Evolutionary conservation across 35 echinoderm and acorn worm species (phyloP), one percentile per base, ranked within the genome.

Genomic region (Apostichopus japonicus): DNA sequence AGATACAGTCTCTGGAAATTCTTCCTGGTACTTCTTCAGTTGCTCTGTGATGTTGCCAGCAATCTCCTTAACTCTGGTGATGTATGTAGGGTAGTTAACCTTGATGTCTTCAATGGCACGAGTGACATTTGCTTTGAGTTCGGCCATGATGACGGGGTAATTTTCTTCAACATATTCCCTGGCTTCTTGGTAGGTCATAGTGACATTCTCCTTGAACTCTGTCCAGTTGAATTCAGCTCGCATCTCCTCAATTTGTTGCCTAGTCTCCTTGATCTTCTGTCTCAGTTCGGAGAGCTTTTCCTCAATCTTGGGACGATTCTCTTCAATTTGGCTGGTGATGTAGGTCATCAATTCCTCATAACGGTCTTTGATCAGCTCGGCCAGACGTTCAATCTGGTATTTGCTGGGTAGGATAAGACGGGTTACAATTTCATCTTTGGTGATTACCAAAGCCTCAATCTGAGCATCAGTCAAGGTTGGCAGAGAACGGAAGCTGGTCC

Each of bases 401-500:
- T 65, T 78, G 61, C 58, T 62, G 56, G 88, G 76, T 14, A 59
- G 58, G 73, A 79, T 82, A 33, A 90, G 23, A 23, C 79, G 72
- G 27, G 13, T 77, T 17, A 55, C 82, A 83, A 92, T 78, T n/a
- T 71, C 65, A 33, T 93, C 59, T 52, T 77, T 83, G 58, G 78
- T 87, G 5, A 84, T 53, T n/a, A 91, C 90, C 72, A 98, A 73
- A 53, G 55, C 80, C 72, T 96, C 72, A 65, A 79, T 91, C 77
- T 98, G 97, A 24, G 56, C 78, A 62, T 98, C 92, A 82, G 93
- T 98, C 79, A 96, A 52, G 14, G 71, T 91, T 24, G 97, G 97
- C 14, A 91, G 27, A 16, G 72, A 67, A 11, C 95, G 67, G 97
- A 98, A 98, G 92, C 95, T 98, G 59, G 97, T 96, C 91, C 93